Evolutionary conservation across 2,797 vertebrate species (phyloP).

Genomic region (Aulostomus chinensis): DNA sequence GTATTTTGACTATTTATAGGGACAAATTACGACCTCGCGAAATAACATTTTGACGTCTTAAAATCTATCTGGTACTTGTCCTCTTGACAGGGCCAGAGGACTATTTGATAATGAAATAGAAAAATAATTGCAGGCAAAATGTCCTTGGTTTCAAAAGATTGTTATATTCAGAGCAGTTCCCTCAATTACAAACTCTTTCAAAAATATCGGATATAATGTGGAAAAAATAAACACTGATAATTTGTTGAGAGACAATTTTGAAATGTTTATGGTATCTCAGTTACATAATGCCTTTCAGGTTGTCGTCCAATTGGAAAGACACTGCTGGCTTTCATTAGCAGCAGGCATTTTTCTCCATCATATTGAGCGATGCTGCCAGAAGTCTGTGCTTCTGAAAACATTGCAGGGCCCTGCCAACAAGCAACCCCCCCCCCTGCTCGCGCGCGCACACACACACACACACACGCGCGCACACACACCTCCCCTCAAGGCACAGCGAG

Average conservation of each 20-base stretch:
- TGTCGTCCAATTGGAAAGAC: constrained; percentile 71
- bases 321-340: constrained; percentile 82
- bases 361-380: constrained; percentile 75
- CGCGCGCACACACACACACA: constrained; percentile 1
- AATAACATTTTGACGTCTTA: constrained; percentile 10
- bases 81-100: constrained; percentile 4
- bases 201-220: constrained; percentile 70
- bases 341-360: constrained; percentile 77
- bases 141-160: constrained; percentile 35
- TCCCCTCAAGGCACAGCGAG: constrained; percentile 53
- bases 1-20: constrained; percentile 35
- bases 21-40: constrained; percentile 25
- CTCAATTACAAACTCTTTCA: constrained; percentile 62
- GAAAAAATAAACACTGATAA: constrained; percentile 76
- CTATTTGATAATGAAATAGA: constrained; percentile 45
- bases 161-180: constrained; percentile 32
- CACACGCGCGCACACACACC: background rate
- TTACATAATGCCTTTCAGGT: constrained; percentile 77
- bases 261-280: constrained; percentile 76
- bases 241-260: constrained; percentile 79
- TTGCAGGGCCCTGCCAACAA: constrained; percentile 70
- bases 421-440: constrained; percentile 17
- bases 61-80: constrained; percentile 1
- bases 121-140: constrained; percentile 57
- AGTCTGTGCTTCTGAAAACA: constrained; percentile 81